Percentiles rank a stretch among this genome's conserved stretches.
Evolutionary conservation across 2,888 invertebrate genomes (phyloP).

Genomic region (Drosophila kanekoi): DNA sequence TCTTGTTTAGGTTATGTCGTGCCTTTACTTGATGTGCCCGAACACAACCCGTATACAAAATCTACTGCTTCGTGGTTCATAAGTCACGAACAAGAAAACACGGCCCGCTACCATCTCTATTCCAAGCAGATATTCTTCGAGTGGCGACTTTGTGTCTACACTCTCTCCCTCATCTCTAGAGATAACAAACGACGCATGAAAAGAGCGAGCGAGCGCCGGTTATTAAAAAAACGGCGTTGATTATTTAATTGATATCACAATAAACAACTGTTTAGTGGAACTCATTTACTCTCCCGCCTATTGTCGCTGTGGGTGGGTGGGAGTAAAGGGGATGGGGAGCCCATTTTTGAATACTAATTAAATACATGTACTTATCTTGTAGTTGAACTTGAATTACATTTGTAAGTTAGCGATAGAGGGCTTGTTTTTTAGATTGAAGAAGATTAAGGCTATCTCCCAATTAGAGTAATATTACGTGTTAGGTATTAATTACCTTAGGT

Average conservation of each 20-base stretch:
- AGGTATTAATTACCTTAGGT: too few species aligned
- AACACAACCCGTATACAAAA: too few species aligned
- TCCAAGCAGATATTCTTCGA: slow-evolving; percentile 5
- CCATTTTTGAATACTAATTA: too few species aligned
- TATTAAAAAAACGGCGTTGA: slow-evolving; percentile 45
- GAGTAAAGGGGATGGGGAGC: not conserved
- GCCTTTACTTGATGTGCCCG: too few species aligned
- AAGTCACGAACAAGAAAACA: too few species aligned
- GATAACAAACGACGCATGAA: slow-evolving; percentile 24
- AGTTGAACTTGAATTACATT: slow-evolving; percentile 25
- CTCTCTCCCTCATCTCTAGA: slow-evolving; percentile 1
- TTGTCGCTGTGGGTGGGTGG: not conserved
- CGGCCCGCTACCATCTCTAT: not conserved
- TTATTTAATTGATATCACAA: slow-evolving; percentile 42
- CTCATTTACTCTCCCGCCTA: slow-evolving; percentile 5
- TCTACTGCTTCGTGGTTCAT: not conserved
- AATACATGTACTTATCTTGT: not conserved
- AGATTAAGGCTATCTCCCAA: too few species aligned
- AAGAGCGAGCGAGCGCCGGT: slow-evolving; percentile 22
- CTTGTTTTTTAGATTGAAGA: too few species aligned
- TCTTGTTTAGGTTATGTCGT: too few species aligned
- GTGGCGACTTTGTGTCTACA: slow-evolving; percentile 58
- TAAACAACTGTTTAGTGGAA: slow-evolving; percentile 7
- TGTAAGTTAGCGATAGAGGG: too few species aligned
- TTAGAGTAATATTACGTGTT: too few species aligned